Percentiles rank a stretch among this genome's conserved stretches.
Evolutionary conservation across 23 tunicate genomes (phyloP).

Genomic region (Ciona savignyi): DNA sequence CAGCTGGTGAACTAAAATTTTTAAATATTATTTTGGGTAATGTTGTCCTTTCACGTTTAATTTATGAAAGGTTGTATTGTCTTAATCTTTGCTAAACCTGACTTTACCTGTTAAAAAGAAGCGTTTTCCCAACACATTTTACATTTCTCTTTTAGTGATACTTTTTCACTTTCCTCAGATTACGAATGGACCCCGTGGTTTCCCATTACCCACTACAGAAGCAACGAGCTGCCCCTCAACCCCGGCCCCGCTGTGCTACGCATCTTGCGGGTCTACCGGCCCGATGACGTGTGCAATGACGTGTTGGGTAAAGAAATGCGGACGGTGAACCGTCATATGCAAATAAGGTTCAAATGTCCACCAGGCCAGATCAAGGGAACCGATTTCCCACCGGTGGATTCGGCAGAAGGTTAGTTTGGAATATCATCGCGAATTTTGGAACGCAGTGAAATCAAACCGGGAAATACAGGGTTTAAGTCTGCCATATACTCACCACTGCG

Average conservation of each 20-base stretch:
- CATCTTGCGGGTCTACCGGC: slow-evolving; percentile 24
- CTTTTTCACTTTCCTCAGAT: neutral
- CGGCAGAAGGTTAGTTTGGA: slow-evolving; percentile 42
- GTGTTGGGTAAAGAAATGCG: slow-evolving; percentile 32
- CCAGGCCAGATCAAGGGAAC: slow-evolving; percentile 58
- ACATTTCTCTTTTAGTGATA: too few species aligned
- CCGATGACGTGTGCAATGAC: slow-evolving; percentile 53
- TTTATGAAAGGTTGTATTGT: too few species aligned
- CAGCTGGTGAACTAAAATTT: too few species aligned
- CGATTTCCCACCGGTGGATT: slow-evolving; percentile 59
- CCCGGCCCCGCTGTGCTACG: slow-evolving; percentile 37
- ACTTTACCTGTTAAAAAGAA: too few species aligned
- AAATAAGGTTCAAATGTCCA: slow-evolving; percentile 58
- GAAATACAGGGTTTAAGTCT: too few species aligned
- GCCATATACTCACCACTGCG: too few species aligned
- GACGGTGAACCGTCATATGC: slow-evolving; percentile 38
- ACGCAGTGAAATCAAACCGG: too few species aligned
- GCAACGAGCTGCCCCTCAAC: slow-evolving; percentile 20
- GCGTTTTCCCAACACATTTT: too few species aligned
- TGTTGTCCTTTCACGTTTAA: too few species aligned
- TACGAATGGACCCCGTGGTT: slow-evolving; percentile 38
- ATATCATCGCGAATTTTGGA: neutral
- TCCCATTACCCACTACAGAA: slow-evolving; percentile 20
- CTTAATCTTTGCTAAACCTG: too few species aligned
- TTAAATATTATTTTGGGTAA: too few species aligned